These are phyloP conservation scores for Ciona savignyi DNA, from an alignment of 23 tunicate genomes.

Conservation along the genomic window DNA sequence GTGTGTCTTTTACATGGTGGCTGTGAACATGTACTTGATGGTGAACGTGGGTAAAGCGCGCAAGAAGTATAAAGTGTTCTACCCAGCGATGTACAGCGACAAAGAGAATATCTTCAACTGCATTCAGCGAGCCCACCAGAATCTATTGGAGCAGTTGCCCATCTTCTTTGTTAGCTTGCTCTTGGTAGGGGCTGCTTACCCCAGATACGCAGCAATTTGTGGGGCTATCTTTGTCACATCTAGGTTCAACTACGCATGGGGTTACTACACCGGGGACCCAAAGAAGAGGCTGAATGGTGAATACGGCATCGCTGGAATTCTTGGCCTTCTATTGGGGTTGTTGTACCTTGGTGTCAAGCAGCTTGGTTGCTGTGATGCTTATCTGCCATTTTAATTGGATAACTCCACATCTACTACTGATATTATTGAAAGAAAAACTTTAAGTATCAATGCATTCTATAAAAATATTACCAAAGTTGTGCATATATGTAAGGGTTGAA, in stretches of 20 bases:
- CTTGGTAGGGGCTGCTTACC: conserved; percentile 25
- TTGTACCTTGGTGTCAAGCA: conserved; percentile 38
- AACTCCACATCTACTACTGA: too few species aligned
- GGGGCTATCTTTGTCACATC: conserved; percentile 50
- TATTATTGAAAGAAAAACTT: too few species aligned
- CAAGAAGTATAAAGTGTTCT: conserved; percentile 48
- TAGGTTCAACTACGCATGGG: conserved; percentile 60
- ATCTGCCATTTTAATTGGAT: conserved; percentile 18
- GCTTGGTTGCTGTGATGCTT: conserved; percentile 32
- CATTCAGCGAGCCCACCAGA: conserved; percentile 76
- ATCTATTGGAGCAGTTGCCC: conserved; percentile 49
- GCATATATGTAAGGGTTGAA: too few species aligned
- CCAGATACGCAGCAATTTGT: conserved; percentile 45
- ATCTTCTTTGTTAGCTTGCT: conserved; percentile 15
- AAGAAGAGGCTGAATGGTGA: conserved; percentile 62
- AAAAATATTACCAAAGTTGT: too few species aligned
- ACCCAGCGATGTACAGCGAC: conserved; percentile 74
- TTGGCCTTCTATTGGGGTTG: conserved; percentile 28
- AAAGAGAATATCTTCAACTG: conserved; percentile 59
- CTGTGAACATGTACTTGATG: conserved; percentile 38
- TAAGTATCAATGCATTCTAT: too few species aligned
- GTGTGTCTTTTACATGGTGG: conserved; percentile 23
- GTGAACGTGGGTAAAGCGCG: conserved; percentile 61
- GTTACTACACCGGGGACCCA: conserved; percentile 90
- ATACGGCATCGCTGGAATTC: conserved; percentile 40